Evolutionary conservation across 2,888 invertebrate genomes (phyloP).

Genomic region (Mythimna albipuncta): DNA sequence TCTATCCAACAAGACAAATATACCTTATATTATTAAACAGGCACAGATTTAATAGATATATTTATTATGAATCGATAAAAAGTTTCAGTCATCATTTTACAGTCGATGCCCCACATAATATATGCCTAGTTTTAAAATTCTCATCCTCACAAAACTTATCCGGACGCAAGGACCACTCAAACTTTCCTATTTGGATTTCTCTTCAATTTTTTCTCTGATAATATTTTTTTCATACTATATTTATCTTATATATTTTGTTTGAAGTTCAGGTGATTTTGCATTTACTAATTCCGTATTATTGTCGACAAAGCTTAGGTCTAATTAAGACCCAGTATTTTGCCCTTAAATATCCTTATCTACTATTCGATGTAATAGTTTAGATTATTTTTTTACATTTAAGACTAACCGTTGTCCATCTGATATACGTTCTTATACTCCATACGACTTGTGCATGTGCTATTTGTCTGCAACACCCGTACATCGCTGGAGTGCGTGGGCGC

Average conservation of each 20-base stretch:
- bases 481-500: slow-evolving; percentile 68
- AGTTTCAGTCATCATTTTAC: slow-evolving; percentile 47
- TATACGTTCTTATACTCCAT: slow-evolving; percentile 74
- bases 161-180: slow-evolving; percentile 95
- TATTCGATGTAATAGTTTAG: slow-evolving; percentile 88
- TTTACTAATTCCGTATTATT: slow-evolving; percentile 75
- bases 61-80: slow-evolving; percentile 39
- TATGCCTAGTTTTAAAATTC: slow-evolving; percentile 58
- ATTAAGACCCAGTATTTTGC: slow-evolving; percentile 78
- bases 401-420: slow-evolving; percentile 82
- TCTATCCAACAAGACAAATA: slow-evolving; percentile 75
- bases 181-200: slow-evolving; percentile 90
- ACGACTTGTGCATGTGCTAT: slow-evolving; percentile 86
- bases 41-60: slow-evolving; percentile 47
- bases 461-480: slow-evolving; percentile 77
- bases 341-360: slow-evolving; percentile 81
- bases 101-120: slow-evolving; percentile 61
- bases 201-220: slow-evolving; percentile 73
- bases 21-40: slow-evolving; percentile 53
- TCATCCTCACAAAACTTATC: slow-evolving; percentile 70
- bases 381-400: slow-evolving; percentile 80
- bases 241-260: slow-evolving; percentile 73
- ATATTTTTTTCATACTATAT: slow-evolving; percentile 69
- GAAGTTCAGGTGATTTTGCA: slow-evolving; percentile 77
- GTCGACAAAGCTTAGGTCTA: slow-evolving; percentile 81